Conservation (phyloP, 2,797 vertebrate genomes). For the Natrix natrix region DNA sequence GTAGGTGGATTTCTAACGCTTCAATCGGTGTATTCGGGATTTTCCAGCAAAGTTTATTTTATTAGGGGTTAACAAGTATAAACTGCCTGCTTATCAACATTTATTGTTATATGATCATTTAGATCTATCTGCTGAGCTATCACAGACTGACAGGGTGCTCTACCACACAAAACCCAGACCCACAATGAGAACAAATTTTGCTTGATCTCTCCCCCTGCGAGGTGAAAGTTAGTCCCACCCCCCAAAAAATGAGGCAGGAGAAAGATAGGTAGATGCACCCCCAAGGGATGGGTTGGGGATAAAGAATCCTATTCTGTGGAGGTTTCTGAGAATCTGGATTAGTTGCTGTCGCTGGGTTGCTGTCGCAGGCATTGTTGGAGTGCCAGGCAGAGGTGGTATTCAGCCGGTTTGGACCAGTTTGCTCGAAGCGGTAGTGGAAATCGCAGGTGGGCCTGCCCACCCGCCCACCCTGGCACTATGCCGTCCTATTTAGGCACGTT, state of each 20-base stretch:
- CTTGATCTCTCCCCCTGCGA: not conserved
- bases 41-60: not conserved
- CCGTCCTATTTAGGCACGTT: too few relatives aligned
- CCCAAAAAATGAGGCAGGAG: not conserved
- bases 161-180: not conserved
- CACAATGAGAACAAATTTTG: not conserved
- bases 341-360: not conserved
- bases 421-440: too few relatives aligned
- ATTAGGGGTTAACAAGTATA: not conserved
- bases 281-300: not conserved
- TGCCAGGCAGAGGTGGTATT: not conserved
- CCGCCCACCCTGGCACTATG: too few relatives aligned
- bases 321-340: not conserved
- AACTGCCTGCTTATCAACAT: not conserved
- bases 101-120: not conserved
- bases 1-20: not conserved
- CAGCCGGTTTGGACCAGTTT: too few relatives aligned
- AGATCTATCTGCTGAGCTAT: not conserved
- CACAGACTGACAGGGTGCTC: not conserved
- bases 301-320: not conserved
- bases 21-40: not conserved
- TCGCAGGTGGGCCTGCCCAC: too few relatives aligned
- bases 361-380: not conserved
- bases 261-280: not conserved
- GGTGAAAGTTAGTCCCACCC: not conserved